Evolutionary conservation across 2,797 vertebrate species (phyloP), one percentile per base, ranked within the genome.

Genomic region (Pteropus rufus): DNA sequence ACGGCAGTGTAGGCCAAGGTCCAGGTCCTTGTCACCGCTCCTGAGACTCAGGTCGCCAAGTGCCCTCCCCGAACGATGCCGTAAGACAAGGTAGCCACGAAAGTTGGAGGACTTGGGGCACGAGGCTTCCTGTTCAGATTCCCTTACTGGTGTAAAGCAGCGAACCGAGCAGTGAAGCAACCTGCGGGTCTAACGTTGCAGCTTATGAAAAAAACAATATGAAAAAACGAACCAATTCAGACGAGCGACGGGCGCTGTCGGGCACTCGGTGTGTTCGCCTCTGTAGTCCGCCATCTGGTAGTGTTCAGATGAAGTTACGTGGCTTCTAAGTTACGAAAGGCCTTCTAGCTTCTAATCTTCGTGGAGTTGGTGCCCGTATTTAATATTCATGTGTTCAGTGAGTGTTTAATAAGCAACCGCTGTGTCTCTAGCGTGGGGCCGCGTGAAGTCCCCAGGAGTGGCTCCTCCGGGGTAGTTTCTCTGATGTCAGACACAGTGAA

Each of bases 181-280:
- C 18, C 8, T 5, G 18, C 5, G 19, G 67, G 19, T 26, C 26
- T 52, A 6, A 29, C 73, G 41, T 18, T 24, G 8, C 54, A 91
- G 26, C n/a, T 49, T 34, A 0, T 6, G 46, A 60, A 64, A 31
- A 31, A 60, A 3, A 36, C 23, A 3, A 46, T 16, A 16, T 5
- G 46, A 49, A 16, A 16, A 15, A 56, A 34, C 24, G 10, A 72
- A 24, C 44, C 2, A 26, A 12, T 18, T 56, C 18, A 24, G 36
- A 54, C 10, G 14, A 24, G 4, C 36, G 0, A 3, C 41, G 24
- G 52, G 62, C 11, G 10, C 1, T 15, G 7, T 5, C 1, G 58
- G 2, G 52, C 1, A 0, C 73, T 16, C 12, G 0, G 46, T 0
- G 1, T 21, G 0, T 34, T 11, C 23, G 3, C 64, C 3, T 41